A percentile compares a stretch with the other conserved stretches of the same genome.
phyloP scores from a whole-genome alignment of 1,140 invertebrate species.

The Heliconius nattereri region DNA sequence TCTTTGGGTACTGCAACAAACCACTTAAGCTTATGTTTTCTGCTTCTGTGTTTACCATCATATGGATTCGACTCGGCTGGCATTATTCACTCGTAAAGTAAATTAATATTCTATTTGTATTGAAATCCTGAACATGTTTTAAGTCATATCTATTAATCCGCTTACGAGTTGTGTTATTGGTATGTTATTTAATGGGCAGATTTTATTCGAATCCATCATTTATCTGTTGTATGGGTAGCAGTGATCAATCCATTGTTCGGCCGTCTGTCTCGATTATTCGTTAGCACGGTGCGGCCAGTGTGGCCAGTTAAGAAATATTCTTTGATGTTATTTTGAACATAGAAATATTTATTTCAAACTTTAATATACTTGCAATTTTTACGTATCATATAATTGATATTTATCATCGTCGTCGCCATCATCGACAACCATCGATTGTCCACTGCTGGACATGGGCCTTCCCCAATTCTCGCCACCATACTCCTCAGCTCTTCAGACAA shows the following conservation, averaged over 20 bases:
- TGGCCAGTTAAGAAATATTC: neutral
- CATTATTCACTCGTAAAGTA: no score
- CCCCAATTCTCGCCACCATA: no score
- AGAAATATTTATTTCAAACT: neutral
- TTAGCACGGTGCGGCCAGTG: neutral
- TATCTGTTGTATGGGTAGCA: slow-evolving; percentile 22
- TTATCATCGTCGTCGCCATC: no score
- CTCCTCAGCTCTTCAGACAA: no score
- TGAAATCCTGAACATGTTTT: neutral
- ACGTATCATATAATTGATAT: no score
- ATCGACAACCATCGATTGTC: no score
- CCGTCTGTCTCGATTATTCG: slow-evolving; percentile 26
- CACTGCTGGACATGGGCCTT: no score
- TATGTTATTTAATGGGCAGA: slow-evolving; percentile 31
- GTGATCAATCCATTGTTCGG: slow-evolving; percentile 29
- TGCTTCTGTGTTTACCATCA: no score
- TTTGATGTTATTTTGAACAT: neutral
- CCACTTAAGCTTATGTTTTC: no score
- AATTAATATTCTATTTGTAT: neutral
- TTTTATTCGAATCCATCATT: slow-evolving; percentile 31
- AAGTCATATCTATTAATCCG: neutral
- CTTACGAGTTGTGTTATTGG: slow-evolving; percentile 5
- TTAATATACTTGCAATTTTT: no score
- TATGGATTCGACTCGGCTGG: no score
- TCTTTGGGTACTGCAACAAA: no score